These are phyloP conservation scores for Mesopsocus fuscifrons DNA, from an alignment of 2,888 invertebrate species.

Conservation along the genomic window DNA sequence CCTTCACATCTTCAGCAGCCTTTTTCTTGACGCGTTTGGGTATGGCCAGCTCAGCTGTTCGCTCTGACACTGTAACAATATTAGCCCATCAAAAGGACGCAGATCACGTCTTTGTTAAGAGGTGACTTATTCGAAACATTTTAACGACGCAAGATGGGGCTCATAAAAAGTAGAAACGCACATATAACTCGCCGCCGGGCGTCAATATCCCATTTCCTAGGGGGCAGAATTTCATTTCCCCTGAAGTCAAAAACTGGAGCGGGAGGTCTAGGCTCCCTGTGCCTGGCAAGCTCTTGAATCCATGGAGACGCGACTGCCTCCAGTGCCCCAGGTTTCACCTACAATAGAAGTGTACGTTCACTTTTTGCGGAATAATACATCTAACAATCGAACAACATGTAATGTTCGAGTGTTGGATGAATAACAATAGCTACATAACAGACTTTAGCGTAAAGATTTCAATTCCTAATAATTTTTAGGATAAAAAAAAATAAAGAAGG, in stretches of 20 bases:
- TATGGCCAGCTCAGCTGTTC: neutral
- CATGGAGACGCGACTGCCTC: neutral
- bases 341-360: neutral
- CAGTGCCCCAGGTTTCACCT: neutral
- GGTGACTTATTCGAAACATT: no score
- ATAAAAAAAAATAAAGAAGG: no score
- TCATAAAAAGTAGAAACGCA: neutral
- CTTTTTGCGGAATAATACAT: no score
- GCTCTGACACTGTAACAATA: neutral
- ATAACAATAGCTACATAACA: no score
- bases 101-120: no score
- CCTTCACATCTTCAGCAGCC: conserved; percentile 5
- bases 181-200: neutral
- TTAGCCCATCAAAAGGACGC: no score
- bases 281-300: neutral
- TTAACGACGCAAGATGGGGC: no score
- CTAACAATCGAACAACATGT: no score
- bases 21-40: conserved; percentile 7
- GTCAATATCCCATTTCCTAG: neutral
- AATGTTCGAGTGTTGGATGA: no score
- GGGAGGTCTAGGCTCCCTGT: neutral
- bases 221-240: conserved; percentile 1
- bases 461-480: no score
- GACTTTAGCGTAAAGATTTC: no score
- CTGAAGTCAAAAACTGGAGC: conserved; percentile 1